Percentiles rank a stretch among this genome's conserved stretches.
Conservation (phyloP, 2,888 invertebrate species). For the Sycophila texana region DNA sequence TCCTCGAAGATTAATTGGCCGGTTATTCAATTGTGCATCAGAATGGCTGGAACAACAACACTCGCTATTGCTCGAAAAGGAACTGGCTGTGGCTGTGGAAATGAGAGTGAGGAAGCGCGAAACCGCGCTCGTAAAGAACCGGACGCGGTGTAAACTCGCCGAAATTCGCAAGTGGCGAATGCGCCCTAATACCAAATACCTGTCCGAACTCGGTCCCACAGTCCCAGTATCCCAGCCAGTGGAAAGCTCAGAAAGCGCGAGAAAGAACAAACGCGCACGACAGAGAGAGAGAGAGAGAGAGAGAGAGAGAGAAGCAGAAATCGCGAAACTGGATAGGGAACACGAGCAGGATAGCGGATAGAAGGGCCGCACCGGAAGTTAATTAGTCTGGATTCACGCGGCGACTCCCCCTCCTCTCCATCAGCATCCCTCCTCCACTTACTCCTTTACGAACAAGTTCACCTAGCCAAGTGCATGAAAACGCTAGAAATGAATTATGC, state of each 20-base stretch:
- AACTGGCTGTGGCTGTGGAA: background rate
- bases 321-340: conserved; percentile 1
- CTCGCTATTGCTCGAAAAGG: background rate
- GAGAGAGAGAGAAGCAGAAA: conserved; percentile 7
- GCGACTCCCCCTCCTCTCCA: background rate
- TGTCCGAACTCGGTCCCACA: conserved; percentile 5
- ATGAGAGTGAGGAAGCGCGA: conserved; percentile 24
- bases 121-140: conserved; percentile 51
- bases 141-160: conserved; percentile 43
- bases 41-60: background rate
- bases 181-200: conserved; percentile 11
- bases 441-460: conserved; percentile 23
- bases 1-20: background rate
- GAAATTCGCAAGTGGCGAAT: conserved; percentile 14
- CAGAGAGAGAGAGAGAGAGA: conserved; percentile 6
- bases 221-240: background rate
- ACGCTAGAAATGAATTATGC: conserved; percentile 22
- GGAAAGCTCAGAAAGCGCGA: background rate
- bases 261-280: background rate
- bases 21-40: conserved; percentile 20
- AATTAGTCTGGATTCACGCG: conserved; percentile 50
- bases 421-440: background rate
- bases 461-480: conserved; percentile 3
- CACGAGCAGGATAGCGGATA: background rate
- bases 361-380: conserved; percentile 39